phyloP scores from a whole-genome alignment of 2,113 vertebrate genomes.

The Raja brachyura region DNA sequence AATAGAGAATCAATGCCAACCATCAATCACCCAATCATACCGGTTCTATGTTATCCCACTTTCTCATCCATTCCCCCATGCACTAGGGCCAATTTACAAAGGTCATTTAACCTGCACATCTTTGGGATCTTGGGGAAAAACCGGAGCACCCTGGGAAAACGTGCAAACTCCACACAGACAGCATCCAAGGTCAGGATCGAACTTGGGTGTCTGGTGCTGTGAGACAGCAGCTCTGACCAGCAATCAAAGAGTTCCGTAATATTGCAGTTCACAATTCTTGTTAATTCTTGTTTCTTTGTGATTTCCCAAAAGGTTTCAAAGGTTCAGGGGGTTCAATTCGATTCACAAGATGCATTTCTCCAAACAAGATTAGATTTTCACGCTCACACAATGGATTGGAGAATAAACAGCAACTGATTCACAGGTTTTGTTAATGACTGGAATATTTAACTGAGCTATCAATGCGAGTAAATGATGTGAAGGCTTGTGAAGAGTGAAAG shows the following conservation, averaged over 20 bases:
- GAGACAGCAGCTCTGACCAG: no score
- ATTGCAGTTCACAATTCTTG: background rate
- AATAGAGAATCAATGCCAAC: no score
- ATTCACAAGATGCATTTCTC: background rate
- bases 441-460: background rate
- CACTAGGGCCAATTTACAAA: no score
- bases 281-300: background rate
- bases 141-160: no score
- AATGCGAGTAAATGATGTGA: background rate
- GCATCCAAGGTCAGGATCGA: no score
- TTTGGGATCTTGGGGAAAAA: no score
- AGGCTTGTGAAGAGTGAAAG: background rate
- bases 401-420: background rate
- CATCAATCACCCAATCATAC: no score
- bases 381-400: background rate
- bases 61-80: no score
- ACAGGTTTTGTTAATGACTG: background rate
- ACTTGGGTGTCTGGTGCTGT: no score
- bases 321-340: background rate
- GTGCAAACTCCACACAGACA: no score
- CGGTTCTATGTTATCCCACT: no score
- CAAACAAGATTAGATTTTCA: background rate
- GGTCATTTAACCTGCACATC: no score
- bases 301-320: constrained; percentile 12
- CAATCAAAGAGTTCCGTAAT: background rate